Base-by-base conservation (phyloP, 2,797 vertebrate genomes). In the Yasuhikotakia modesta region DNA sequence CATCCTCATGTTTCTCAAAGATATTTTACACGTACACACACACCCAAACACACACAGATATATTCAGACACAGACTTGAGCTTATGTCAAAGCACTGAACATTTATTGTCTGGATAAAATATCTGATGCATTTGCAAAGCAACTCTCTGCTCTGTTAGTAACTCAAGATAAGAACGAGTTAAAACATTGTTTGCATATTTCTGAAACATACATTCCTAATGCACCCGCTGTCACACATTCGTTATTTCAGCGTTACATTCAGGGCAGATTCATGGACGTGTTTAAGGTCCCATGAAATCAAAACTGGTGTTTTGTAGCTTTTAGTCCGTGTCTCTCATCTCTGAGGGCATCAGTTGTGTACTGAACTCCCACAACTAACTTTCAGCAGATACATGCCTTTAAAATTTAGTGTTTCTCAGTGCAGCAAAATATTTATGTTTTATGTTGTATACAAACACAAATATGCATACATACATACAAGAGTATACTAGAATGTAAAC, bases 91-190 rank as follows among this genome's bases (percentile, higher is more conserved):
- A 70, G 16, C n/a, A 32, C 19, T 30, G 12, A 12, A 74, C n/a
- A 77, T 61, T 58, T 22, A 53, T 48, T 60, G 35, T 48, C n/a
- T 32, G 30, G 77, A 79, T 61, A 32, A 78, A 74, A 39, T 45
- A 67, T 75, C 48, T 79, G 50, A 76, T 22, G 45, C 14, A 22
- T 82, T 82, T 74, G 17, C 45, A 8, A 83, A 68, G 27, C 60
- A 53, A 27, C 2, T 63, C 58, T 66, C n/a, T 43, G 24, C 63
- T 22, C 19, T 43, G 50, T 24, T 55, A 61, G 55, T 21, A 69
- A 69, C 67, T 48, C 30, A 73, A 70, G 66, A 74, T 64, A 77
- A 78, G 58, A 63, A 52, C 5, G 1, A 45, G 53, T 70, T 39
- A 58, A 50, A 19, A 66, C 32, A 10, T 1, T 2, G 4, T 16